Base-by-base conservation (phyloP, 1,140 invertebrate species). In the Pectinophora gossypiella region DNA sequence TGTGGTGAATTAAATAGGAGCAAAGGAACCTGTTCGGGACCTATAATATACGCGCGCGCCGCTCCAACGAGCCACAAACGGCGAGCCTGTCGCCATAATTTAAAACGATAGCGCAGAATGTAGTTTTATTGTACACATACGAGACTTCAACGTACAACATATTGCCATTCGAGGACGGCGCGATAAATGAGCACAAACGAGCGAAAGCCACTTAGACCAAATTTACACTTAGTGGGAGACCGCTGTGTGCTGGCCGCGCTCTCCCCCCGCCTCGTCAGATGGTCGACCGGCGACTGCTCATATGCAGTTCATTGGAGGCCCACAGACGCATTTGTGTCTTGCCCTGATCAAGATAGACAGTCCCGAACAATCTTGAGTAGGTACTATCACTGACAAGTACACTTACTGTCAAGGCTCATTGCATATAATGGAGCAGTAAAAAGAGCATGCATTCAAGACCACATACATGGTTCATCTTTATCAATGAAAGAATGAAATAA, bases 211-310 rank as follows among this genome's bases (percentile, higher is more conserved):
- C 75, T 85, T 81, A 83, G 74, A 85, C 75, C 77, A 73, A 85
- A 83, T 86, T 85, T 83, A 86, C 76, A 80, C 83, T 86, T 82
- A 66, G 83, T 83, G 83, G 83, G 83, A 85, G 83, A 83, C 76
- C 73, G 61, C 69, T 40, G 36, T 73, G 36, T 13, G 15, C 13
- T 40, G 15, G 36, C 36, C 6, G 36, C 51, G 54, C 51, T 53
- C 54, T 40, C 53, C 51, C 59, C 45, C 54, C 64, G 59, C 52
- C 61, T 47, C 54, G 67, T 82, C 83, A 86, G 83, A 78, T 86
- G 80, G 76, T 83, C 35, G 35, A 4, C 13, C 4, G 9, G 6
- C 35, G 22, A 10, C 22, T 10, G 4, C 4, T n/a, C 27, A 32
- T n/a, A 32, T n/a, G 27, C 27, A n/a, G n/a, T n/a, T n/a, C n/a